Conservation (phyloP, 2,888 invertebrate species). For the Ethmia dodecea region DNA sequence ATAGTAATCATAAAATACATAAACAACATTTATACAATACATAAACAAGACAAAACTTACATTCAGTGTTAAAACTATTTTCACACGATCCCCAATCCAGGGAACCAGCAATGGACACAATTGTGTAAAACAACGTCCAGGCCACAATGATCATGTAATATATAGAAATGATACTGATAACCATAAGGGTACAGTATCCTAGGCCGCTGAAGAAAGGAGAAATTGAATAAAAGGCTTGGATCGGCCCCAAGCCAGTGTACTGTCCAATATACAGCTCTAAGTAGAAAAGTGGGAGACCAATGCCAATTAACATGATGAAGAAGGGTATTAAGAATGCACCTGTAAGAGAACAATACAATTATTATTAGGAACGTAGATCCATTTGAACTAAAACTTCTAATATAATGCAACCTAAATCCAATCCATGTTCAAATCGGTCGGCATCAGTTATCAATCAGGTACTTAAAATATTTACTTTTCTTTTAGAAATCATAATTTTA, state of each 20-base stretch:
- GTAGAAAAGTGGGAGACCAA: slow-evolving; percentile 88
- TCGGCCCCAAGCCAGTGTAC: slow-evolving; percentile 85
- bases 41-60: too few species aligned
- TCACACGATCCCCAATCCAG: slow-evolving; percentile 84
- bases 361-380: too few species aligned
- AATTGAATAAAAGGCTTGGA: slow-evolving; percentile 78
- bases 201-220: slow-evolving; percentile 80
- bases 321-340: slow-evolving; percentile 88
- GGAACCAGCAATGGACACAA: slow-evolving; percentile 80
- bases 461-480: too few species aligned
- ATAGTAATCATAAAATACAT: too few species aligned
- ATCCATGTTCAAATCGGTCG: too few species aligned
- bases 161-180: slow-evolving; percentile 83
- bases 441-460: too few species aligned
- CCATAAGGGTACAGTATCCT: slow-evolving; percentile 82
- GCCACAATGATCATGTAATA: slow-evolving; percentile 90
- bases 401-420: too few species aligned
- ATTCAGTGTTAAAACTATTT: slow-evolving; percentile 76
- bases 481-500: too few species aligned
- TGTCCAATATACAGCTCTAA: slow-evolving; percentile 89
- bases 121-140: slow-evolving; percentile 86
- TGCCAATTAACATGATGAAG: slow-evolving; percentile 83
- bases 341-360: slow-evolving; percentile 49
- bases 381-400: too few species aligned
- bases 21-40: too few species aligned